phyloP scores from a whole-genome alignment of 2,113 vertebrate genomes.

The Atractosteus spatula region DNA sequence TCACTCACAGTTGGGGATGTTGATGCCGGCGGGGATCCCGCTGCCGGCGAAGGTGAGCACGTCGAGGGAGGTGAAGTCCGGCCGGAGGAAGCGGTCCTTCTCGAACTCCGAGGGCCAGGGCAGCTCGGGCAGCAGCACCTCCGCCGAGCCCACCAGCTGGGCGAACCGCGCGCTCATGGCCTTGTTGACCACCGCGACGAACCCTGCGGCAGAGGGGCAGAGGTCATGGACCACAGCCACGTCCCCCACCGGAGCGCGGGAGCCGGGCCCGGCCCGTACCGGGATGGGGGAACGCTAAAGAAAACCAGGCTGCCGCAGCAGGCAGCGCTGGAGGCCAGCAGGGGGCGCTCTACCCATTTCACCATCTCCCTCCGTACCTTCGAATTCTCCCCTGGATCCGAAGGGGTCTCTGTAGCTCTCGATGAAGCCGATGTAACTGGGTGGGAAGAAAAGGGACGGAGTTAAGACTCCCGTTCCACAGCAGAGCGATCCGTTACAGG shows the following conservation, averaged over 20 bases:
- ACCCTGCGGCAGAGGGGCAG: conserved; percentile 57
- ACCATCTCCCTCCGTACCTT: conserved; percentile 62
- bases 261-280: neutral
- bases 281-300: neutral
- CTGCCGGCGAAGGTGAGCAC: conserved; percentile 87
- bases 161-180: conserved; percentile 85
- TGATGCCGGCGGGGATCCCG: conserved; percentile 88
- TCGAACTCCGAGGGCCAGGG: conserved; percentile 84
- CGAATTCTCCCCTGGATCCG: conserved; percentile 89
- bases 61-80: conserved; percentile 88
- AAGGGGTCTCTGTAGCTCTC: conserved; percentile 92
- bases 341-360: too few species aligned
- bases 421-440: conserved; percentile 88
- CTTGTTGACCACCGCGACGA: conserved; percentile 89
- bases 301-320: neutral
- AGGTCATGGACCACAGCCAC: neutral
- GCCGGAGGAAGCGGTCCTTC: conserved; percentile 85
- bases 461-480: neutral
- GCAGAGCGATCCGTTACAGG: too few species aligned
- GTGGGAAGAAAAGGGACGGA: conserved; percentile 6
- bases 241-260: neutral
- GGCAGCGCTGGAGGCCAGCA: too few species aligned
- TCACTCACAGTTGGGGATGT: conserved; percentile 87
- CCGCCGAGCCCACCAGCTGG: conserved; percentile 76
- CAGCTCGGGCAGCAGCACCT: conserved; percentile 77